Base-by-base conservation (phyloP, 2,113 vertebrate species). In the Indicator indicator region DNA sequence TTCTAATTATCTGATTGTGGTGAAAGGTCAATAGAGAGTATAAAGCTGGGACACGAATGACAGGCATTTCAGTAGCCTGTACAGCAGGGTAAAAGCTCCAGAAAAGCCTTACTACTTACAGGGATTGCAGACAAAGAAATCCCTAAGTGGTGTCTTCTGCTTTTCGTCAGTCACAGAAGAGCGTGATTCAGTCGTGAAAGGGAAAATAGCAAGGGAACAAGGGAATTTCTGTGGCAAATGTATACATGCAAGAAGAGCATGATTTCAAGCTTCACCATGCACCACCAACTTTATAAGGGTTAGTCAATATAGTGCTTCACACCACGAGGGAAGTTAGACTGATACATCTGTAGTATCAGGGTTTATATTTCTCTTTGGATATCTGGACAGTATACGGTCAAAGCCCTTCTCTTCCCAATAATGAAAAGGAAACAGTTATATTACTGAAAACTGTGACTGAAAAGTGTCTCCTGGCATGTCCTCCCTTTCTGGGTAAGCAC, bases 31-130 rank as follows among this genome's bases (percentile, higher is more conserved):
- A 1, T 2, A 9, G 60, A 10, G 52, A 84, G 42, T 55, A 18
- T 2, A 46, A 73, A 81, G 48, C 33, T 6, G 2, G 60, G 68
- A 9, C 1, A 0, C 11, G 56, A 55, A 56, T 0, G 21, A 12
- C 1, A 44, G 23, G 78, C 7, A 0, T 26, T 81, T 69, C 60
- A 16, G 32, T 16, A 36, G 38, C 50, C 73, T 52, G 17, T 30
- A 8, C 27, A 6, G 50, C 67, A 60, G 16, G 59, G 18, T 20
- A 56, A 46, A 46, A 79, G 60, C 79, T 94, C 71, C 67, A 73
- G 64, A 24, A 59, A 55, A 63, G 55, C 75, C 79, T 73, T 59
- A 10, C 63, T 73, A 5, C 85, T 69, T 42, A 55, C 36, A 56
- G 83, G 52, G 52, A 23, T 6, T 71, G 64, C 18, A 54, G 59